Conservation (phyloP, 2,113 vertebrate species). For the Aegithalos caudatus region DNA sequence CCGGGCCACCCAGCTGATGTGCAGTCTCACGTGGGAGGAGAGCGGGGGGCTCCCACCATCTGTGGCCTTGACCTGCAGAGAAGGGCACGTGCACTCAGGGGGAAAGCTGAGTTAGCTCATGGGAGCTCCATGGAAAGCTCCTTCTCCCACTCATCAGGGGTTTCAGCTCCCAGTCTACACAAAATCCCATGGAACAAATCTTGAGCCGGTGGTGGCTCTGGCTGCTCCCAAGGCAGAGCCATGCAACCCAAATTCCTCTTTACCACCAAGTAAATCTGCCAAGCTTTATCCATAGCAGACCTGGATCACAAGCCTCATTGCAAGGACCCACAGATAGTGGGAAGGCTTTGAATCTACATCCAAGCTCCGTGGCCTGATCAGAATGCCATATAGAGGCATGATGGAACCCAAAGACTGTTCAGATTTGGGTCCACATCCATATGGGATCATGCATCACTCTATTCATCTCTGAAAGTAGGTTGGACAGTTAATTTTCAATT, state of each 20-base stretch:
- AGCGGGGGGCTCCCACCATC: slow-evolving; percentile 81
- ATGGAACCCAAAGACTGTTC: not conserved
- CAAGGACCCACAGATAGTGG: not conserved
- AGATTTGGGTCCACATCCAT: not conserved
- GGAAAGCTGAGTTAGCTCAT: not conserved
- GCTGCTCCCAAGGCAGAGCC: not conserved
- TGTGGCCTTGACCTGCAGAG: slow-evolving; percentile 85
- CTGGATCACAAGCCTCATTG: not conserved
- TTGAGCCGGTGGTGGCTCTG: not conserved
- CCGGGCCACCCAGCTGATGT: slow-evolving; percentile 85
- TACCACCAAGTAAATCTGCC: not conserved
- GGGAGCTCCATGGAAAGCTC: not conserved
- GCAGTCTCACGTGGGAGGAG: slow-evolving; percentile 83
- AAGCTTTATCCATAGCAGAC: not conserved
- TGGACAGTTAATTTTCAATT: not conserved
- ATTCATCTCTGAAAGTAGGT: not conserved
- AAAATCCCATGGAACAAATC: not conserved
- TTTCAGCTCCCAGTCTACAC: not conserved
- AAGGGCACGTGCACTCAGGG: not conserved
- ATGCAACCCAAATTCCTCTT: not conserved
- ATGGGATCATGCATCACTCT: not conserved
- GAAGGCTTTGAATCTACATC: not conserved
- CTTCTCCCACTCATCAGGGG: not conserved
- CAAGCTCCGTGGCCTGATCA: not conserved
- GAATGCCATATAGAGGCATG: not conserved